Percentiles rank a stretch among this genome's conserved stretches.
phyloP scores from a whole-genome alignment of 2,888 invertebrate genomes.

The Fabriciana adippe region DNA sequence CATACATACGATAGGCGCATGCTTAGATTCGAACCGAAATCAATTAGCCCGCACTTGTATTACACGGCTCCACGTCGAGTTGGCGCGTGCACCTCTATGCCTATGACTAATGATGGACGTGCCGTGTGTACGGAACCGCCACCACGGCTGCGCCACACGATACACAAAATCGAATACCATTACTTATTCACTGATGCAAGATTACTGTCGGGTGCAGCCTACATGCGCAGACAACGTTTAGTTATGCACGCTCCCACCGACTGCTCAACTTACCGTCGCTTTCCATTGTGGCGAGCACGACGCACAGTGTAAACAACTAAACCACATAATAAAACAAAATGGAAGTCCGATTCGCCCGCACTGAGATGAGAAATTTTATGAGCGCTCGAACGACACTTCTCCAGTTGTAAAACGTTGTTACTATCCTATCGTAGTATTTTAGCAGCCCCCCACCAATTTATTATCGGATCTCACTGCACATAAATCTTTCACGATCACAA shows the following conservation, averaged over 20 bases:
- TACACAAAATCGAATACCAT: constrained; percentile 77
- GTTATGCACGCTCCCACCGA: constrained; percentile 46
- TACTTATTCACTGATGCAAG: constrained; percentile 74
- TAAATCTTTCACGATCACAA: constrained; percentile 64
- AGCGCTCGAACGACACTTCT: constrained; percentile 58
- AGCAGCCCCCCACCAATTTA: constrained; percentile 79
- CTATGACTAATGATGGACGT: constrained; percentile 40
- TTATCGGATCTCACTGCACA: constrained; percentile 66
- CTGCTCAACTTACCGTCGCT: constrained; percentile 71
- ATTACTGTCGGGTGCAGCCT: constrained; percentile 75
- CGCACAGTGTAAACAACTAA: constrained; percentile 75
- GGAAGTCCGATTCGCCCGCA: constrained; percentile 75
- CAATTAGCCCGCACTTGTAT: constrained; percentile 56
- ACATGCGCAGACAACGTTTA: constrained; percentile 72
- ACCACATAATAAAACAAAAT: constrained; percentile 81
- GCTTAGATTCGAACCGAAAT: constrained; percentile 68
- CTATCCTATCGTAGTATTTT: constrained; percentile 82
- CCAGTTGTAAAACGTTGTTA: constrained; percentile 81
- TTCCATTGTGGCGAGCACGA: constrained; percentile 73
- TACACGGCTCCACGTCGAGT: constrained; percentile 35
- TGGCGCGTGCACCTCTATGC: constrained; percentile 34
- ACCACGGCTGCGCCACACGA: constrained; percentile 68
- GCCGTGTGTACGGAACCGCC: constrained; percentile 39
- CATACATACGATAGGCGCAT: constrained; percentile 68
- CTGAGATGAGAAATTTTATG: constrained; percentile 75